These are phyloP conservation scores for Tupaia chinensis DNA, from an alignment of 2,113 vertebrate species.

Conservation along the genomic window DNA sequence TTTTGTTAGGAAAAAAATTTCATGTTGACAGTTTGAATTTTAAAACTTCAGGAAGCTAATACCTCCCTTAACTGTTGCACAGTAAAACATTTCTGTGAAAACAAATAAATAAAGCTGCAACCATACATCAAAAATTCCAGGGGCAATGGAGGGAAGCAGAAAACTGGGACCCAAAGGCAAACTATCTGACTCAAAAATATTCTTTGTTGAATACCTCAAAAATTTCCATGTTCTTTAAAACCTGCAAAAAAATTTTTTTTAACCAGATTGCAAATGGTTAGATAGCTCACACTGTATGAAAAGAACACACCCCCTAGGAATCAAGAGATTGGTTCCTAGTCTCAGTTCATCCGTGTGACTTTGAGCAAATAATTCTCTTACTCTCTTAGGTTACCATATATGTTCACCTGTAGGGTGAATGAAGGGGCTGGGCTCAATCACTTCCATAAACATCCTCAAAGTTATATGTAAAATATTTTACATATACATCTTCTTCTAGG, in stretches of 20 bases:
- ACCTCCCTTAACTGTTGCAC: background rate
- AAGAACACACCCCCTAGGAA: constrained; percentile 60
- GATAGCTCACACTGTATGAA: constrained; percentile 46
- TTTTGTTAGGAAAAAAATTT: constrained; percentile 4
- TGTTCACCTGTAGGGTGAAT: constrained; percentile 59
- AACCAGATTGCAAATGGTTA: constrained; percentile 26
- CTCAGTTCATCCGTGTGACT: constrained; percentile 60
- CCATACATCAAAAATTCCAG: constrained; percentile 41
- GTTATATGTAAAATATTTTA: constrained; percentile 34
- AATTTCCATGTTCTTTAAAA: background rate
- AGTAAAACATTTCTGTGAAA: background rate
- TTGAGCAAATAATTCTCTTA: constrained; percentile 59
- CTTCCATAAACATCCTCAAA: constrained; percentile 24
- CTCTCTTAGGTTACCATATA: constrained; percentile 20
- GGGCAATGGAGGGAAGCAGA: background rate
- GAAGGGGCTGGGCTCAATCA: constrained; percentile 37
- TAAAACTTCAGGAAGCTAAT: constrained; percentile 21
- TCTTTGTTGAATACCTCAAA: constrained; percentile 2
- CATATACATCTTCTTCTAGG: background rate
- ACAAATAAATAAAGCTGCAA: background rate
- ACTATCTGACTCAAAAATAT: constrained; percentile 11
- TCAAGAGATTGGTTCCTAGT: constrained; percentile 56
- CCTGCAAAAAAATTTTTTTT: background rate
- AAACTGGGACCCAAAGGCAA: constrained; percentile 46
- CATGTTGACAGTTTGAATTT: background rate